Evolutionary conservation across 2,113 vertebrate genomes (phyloP).

Genomic region (Piprites chloris): DNA sequence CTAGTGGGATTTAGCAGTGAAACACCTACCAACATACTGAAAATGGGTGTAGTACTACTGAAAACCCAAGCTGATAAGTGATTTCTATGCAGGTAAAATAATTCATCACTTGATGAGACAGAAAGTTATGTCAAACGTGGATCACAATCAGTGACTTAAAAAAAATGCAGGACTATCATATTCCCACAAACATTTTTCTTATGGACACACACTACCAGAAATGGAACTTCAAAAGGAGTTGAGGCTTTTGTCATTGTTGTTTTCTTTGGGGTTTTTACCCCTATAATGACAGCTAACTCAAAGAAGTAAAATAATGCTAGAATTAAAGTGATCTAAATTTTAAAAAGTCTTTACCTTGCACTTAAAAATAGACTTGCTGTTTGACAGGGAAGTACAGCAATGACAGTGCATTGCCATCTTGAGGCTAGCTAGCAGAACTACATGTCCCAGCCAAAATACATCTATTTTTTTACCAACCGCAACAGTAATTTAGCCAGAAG

Average conservation of each 20-base stretch:
- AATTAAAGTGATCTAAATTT: neutral
- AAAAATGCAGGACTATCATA: neutral
- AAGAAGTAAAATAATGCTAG: neutral
- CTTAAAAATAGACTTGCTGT: rapidly evolving
- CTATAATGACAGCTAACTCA: neutral
- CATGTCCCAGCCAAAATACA: neutral
- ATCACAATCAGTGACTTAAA: neutral
- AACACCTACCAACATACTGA: neutral
- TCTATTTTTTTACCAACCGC: neutral
- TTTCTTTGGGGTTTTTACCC: rapidly evolving
- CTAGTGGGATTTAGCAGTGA: neutral
- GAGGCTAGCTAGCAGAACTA: conserved; percentile 18
- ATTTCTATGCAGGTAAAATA: neutral
- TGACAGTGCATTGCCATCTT: conserved; percentile 47
- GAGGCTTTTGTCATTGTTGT: neutral
- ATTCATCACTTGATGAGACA: neutral
- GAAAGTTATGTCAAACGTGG: neutral
- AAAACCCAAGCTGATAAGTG: neutral
- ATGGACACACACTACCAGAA: neutral
- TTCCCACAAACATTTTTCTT: neutral
- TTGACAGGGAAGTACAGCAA: neutral
- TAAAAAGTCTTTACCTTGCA: neutral
- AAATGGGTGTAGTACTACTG: neutral
- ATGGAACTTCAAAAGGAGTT: neutral
- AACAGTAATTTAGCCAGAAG: neutral